Conservation (phyloP, 2,888 invertebrate species). For the Auanema freiburgensis region DNA sequence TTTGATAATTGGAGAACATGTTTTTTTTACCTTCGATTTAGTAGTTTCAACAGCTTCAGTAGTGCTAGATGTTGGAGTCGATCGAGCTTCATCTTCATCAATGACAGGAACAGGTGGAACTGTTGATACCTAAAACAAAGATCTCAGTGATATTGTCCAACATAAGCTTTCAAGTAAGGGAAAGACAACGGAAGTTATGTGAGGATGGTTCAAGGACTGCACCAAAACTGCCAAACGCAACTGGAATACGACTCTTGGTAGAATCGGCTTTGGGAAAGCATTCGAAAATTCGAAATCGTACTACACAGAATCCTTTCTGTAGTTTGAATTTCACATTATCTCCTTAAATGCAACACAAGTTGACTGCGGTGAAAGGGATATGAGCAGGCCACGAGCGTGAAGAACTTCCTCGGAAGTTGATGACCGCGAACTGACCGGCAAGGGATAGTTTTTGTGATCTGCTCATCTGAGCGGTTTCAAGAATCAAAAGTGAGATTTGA, state of each 20-base stretch:
- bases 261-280: neutral
- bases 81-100: too few relatives aligned
- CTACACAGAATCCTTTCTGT: constrained; percentile 50
- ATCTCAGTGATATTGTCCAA: too few relatives aligned
- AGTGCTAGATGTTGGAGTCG: neutral
- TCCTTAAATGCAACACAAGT: constrained; percentile 32
- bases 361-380: constrained; percentile 34
- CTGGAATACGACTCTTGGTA: too few relatives aligned
- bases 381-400: constrained; percentile 39
- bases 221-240: too few relatives aligned
- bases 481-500: too few relatives aligned
- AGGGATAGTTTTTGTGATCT: too few relatives aligned
- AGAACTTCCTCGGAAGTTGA: constrained; percentile 19
- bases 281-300: constrained; percentile 30
- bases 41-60: neutral
- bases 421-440: constrained; percentile 14
- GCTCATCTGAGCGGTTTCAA: too few relatives aligned
- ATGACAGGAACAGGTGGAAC: too few relatives aligned
- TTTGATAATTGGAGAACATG: neutral
- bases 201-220: too few relatives aligned
- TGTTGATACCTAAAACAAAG: too few relatives aligned
- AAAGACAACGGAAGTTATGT: too few relatives aligned
- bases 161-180: too few relatives aligned
- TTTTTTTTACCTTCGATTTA: neutral
- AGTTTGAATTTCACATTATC: constrained; percentile 44